Percentiles rank a stretch among this genome's conserved stretches.
Evolutionary conservation across 2,888 invertebrate genomes (phyloP).

Genomic region (Lamellibrachia columna): DNA sequence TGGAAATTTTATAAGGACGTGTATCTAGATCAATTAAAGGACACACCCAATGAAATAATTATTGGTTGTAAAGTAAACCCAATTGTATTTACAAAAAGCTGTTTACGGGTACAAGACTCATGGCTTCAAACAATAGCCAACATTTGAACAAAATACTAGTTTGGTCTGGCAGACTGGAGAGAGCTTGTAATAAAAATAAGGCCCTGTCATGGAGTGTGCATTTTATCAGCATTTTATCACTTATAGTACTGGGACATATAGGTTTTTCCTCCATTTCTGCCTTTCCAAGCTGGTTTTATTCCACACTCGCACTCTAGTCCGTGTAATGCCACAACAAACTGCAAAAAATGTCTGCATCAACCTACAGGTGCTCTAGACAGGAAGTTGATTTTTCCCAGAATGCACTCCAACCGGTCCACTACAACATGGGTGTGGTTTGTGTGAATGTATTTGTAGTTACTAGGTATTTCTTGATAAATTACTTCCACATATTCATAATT

Average conservation of each 20-base stretch:
- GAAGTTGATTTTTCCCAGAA: not conserved
- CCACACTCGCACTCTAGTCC: not conserved
- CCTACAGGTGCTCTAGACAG: not conserved
- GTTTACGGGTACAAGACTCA: not conserved
- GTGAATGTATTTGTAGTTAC: too few relatives aligned
- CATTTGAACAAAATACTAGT: not conserved
- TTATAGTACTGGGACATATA: not conserved
- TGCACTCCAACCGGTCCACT: not conserved
- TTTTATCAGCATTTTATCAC: not conserved
- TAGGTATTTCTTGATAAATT: too few relatives aligned
- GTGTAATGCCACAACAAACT: too few relatives aligned
- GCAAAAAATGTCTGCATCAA: too few relatives aligned
- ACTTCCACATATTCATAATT: too few relatives aligned
- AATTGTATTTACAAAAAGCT: too few relatives aligned
- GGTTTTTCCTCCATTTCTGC: not conserved
- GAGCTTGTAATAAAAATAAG: not conserved
- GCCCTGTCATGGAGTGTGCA: not conserved
- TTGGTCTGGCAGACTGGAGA: not conserved
- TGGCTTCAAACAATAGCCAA: not conserved
- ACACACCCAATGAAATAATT: not conserved
- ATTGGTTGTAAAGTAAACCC: not conserved
- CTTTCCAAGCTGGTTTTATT: not conserved
- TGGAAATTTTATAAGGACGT: not conserved
- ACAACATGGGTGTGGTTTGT: too few relatives aligned
- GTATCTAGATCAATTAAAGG: not conserved